Conservation (phyloP, 2,888 invertebrate genomes). For the Tetropium fuscum region DNA sequence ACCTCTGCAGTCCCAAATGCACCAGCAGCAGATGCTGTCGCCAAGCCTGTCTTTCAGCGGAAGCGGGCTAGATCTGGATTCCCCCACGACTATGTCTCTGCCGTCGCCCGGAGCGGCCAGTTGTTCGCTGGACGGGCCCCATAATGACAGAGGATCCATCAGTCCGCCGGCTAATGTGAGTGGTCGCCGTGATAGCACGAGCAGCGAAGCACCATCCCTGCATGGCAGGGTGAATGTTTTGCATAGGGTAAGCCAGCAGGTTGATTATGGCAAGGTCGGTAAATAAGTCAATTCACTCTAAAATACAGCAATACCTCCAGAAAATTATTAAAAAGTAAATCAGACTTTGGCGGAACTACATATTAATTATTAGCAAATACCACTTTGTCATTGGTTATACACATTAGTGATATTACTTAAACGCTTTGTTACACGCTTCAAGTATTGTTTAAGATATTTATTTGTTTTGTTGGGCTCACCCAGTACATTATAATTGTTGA, state of each 20-base stretch:
- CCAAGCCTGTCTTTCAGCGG: slow-evolving; percentile 74
- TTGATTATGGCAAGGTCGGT: slow-evolving; percentile 58
- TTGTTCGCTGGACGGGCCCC: slow-evolving; percentile 74
- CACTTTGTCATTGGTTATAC: too few relatives aligned
- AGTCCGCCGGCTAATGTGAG: slow-evolving; percentile 79
- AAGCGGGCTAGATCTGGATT: slow-evolving; percentile 76
- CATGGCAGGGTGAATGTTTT: slow-evolving; percentile 78
- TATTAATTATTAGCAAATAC: too few relatives aligned
- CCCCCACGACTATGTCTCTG: slow-evolving; percentile 83
- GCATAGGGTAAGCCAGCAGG: slow-evolving; percentile 85
- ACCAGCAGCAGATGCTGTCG: slow-evolving; percentile 70
- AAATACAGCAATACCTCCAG: too few relatives aligned
- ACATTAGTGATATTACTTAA: too few relatives aligned
- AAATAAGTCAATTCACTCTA: too few relatives aligned
- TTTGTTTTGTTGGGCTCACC: too few relatives aligned
- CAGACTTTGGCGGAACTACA: too few relatives aligned
- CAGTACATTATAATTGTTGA: too few relatives aligned
- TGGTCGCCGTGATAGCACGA: slow-evolving; percentile 64
- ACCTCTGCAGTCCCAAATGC: slow-evolving; percentile 74
- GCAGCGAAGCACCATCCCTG: slow-evolving; percentile 63
- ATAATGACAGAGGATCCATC: slow-evolving; percentile 72
- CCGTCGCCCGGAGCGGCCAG: slow-evolving; percentile 84
- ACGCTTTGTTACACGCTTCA: too few relatives aligned
- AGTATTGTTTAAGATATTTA: too few relatives aligned
- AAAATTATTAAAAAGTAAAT: too few relatives aligned